Percentiles rank a stretch among this genome's conserved stretches.
phyloP scores from a whole-genome alignment of 1,140 invertebrate species.

The Neodiprion fabricii region DNA sequence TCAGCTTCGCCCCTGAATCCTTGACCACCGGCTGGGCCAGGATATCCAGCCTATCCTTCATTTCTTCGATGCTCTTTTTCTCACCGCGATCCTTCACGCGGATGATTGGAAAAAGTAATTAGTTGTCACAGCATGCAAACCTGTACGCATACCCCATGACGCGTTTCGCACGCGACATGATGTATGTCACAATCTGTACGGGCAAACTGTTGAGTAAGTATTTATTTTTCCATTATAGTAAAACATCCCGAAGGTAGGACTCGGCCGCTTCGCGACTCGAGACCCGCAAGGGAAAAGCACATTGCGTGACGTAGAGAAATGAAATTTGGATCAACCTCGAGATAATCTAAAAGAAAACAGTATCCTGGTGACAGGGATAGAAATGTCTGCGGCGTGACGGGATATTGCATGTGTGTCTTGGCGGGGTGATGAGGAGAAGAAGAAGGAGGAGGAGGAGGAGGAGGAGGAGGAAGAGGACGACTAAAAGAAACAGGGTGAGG shows the following conservation, averaged over 20 bases:
- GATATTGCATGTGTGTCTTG: too few species aligned
- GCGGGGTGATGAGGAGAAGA: too few species aligned
- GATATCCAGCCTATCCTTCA: conserved; percentile 24
- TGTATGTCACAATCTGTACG: too few species aligned
- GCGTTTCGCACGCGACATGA: too few species aligned
- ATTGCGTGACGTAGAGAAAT: conserved; percentile 5
- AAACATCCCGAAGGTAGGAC: not conserved
- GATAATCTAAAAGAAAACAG: not conserved
- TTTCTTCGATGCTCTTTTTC: conserved; percentile 23
- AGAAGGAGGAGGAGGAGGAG: too few species aligned
- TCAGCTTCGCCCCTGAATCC: conserved; percentile 15
- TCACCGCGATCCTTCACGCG: conserved; percentile 7
- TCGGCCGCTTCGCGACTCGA: not conserved
- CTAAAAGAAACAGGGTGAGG: too few species aligned
- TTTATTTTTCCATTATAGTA: not conserved
- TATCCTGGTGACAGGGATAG: not conserved
- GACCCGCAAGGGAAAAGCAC: not conserved
- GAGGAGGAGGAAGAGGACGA: too few species aligned
- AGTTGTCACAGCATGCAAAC: too few species aligned
- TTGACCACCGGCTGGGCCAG: conserved; percentile 34
- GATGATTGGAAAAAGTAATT: too few species aligned
- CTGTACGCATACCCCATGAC: too few species aligned
- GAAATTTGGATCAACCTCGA: not conserved
- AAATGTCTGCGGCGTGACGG: too few species aligned
- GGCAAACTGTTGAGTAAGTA: not conserved